Base-by-base conservation (phyloP, 2,888 invertebrate species). In the Herminia tarsipennalis region DNA sequence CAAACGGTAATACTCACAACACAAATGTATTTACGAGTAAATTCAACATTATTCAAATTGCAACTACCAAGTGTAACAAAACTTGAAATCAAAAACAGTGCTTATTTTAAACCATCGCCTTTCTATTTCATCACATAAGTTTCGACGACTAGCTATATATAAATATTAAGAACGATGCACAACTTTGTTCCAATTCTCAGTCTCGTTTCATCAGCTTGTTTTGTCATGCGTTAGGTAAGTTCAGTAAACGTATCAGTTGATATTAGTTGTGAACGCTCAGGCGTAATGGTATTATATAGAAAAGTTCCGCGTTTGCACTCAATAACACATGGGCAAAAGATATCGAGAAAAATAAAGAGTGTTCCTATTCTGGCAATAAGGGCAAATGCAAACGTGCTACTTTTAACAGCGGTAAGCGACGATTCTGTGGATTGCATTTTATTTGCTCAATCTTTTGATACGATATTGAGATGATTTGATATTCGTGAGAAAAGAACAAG, bases 201-300 rank as follows among this genome's bases (percentile, higher is more conserved):
- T 38, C 12, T 21, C 42, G 35, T 59, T 63, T 63, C 44, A 56
- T 62, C 53, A 43, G 44, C 6, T 8, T 35, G 44, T 28, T 33
- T 35, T 14, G 6, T 33, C 42, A 40, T 35, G 59, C 55, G 43
- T 51, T 37, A 12, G 29, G 25, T 47, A 58, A 56, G 25, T 43
- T 30, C 18, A 32, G 36, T 37, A 14, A 37, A 40, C 28, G 43
- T 54, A 50, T 37, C 52, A 35, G 59, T 59, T 50, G 24, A 36
- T 50, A 59, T 43, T 53, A 59, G 43, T 50, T 20, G 12, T 17
- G n/a, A 20, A 40, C 9, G 25, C 13, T 6, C 18, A 28, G 28
- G 25, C 22, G 30, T 5, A 35, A 37, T 29, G 18, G 21, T 14
- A 22, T 30, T 10, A 32, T 34, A 44, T 29, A 45, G 12, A 44